These are phyloP conservation scores for Apteryx owenii DNA, from an alignment of 2,113 vertebrate species.

Conservation along the genomic window DNA sequence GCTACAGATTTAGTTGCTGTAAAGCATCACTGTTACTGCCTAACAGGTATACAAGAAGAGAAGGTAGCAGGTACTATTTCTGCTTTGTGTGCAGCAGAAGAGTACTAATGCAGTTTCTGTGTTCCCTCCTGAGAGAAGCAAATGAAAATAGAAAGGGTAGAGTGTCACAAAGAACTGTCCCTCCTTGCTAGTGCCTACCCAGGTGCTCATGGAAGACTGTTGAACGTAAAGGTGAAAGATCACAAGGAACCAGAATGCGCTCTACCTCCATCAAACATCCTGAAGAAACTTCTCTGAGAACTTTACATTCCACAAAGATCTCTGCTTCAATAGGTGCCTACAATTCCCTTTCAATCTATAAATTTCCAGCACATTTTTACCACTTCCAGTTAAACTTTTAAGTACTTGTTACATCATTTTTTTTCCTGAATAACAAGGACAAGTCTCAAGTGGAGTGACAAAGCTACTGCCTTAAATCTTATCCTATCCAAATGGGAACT, in stretches of 20 bases:
- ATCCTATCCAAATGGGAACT: background rate
- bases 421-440: background rate
- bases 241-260: background rate
- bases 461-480: slow-evolving; percentile 2
- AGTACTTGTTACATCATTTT: background rate
- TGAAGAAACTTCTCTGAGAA: background rate
- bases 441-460: background rate
- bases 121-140: background rate
- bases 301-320: background rate
- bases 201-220: background rate
- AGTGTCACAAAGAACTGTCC: background rate
- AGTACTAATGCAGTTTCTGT: rapidly evolving
- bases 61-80: background rate
- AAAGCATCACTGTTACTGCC: background rate
- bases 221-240: background rate
- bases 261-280: background rate
- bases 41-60: background rate
- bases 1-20: background rate
- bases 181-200: background rate
- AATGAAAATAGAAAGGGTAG: background rate
- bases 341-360: background rate
- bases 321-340: background rate
- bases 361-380: background rate
- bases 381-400: background rate
- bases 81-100: background rate